Evolutionary conservation across 2,888 invertebrate genomes (phyloP), one percentile per base, ranked within the genome.

Genomic region (Anticlea derivata): DNA sequence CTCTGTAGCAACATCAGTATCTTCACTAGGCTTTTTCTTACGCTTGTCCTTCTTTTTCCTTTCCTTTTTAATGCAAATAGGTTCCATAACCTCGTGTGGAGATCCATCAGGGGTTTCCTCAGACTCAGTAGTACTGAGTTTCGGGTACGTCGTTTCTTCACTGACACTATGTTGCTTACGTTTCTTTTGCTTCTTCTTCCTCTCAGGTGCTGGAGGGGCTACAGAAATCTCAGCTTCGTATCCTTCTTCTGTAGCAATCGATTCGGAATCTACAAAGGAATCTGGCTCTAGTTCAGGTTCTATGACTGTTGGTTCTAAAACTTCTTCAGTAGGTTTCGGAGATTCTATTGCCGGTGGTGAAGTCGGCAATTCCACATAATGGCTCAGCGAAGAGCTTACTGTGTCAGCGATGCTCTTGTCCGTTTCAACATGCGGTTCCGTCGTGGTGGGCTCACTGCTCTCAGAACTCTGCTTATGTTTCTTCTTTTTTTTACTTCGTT

Each of bases 211-310:
- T 5, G 70, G 56, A 50, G 66, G 70, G 20, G 68, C 90, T 12
- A 92, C 83, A 1, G 94, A 93, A 55, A 93, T 92, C 67, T 94
- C 95, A 6, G 94, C 92, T 73, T 95, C 95, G 68, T 96, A 95
- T n/a, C 95, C 95, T 54, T 89, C 89, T 70, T 93, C 94, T 73
- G 92, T 91, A 34, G 88, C 81, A 26, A 78, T 69, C 27, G 78
- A 75, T 39, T 85, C 82, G 44, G 87, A 87, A 46, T 91, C 92
- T 17, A 80, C 64, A 59, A 91, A 87, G 5, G 92, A 89, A 50
- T 77, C 69, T 6, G 88, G 90, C 30, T 90, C 86, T 66, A 55
- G 56, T 54, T 66, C 69, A 46, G 59, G 63, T 23, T 53, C 49
- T 10, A 56, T 52, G 22, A 56, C 50, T 6, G 69, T 55, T 17